Base-by-base conservation (phyloP, 2,113 vertebrate genomes). In the Bufo bufo region DNA sequence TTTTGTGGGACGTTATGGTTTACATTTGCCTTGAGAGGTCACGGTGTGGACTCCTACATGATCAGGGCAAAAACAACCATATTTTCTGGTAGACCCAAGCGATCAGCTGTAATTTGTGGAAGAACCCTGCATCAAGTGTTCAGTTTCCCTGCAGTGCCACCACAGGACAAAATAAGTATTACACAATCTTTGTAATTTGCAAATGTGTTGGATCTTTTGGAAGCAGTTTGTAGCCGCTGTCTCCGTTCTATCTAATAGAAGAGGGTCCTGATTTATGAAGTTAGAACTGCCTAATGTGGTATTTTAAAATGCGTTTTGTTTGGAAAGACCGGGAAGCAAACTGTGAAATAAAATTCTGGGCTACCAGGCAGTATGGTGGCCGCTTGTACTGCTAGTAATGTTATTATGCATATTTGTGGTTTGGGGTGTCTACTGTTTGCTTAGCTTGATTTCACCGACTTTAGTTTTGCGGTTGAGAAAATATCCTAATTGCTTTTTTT, bases 361-460 rank as follows among this genome's bases (percentile, higher is more conserved):
- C 33, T 69, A 17, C 45, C 49, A 23, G 33, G 43, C 47, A 19
- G 82, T 54, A 52, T 9, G 23, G 45, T 63, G 59, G 52, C 8
- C 61, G 11, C 50, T 65, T 69, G 20, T 1, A 45, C 4, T 49
- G 59, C 14, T 61, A 77, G 33, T 4, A 58, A n/a, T 72, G 81
- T 84, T 84, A n/a, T 86, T 16, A 43, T 77, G 82, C 50, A 13
- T 0, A n/a, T 71, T 91, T 82, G 82, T 78, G 77, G 75, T 58
- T 80, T 88, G 56, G 47, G 89, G 83, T 65, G 49, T 61, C 23
- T 90, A 1, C 52, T 90, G 7, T 90, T 88, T 75, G 20, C 47
- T 58, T 82, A 61, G 54, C 52, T 16, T 88, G 61, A 83, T 75
- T 63, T 88, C 43, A 81, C 54, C 45, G 11, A 75, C 56, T 72